Evolutionary conservation across 2,113 vertebrate species (phyloP).

Genomic region (Nibea coibor): DNA sequence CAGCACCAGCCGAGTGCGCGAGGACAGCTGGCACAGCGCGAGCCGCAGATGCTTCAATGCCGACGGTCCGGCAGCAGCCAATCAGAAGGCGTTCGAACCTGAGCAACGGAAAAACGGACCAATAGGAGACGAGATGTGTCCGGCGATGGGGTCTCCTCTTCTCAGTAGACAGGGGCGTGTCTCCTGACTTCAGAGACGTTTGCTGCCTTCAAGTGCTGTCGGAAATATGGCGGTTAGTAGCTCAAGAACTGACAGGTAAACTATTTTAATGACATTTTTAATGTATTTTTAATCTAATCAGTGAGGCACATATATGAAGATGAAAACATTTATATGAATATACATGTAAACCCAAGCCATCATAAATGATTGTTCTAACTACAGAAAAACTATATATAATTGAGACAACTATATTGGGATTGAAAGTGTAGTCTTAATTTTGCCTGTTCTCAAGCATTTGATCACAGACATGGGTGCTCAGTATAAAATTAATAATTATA

Average conservation of each 20-base stretch:
- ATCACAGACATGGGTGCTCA: neutral
- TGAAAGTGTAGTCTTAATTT: neutral
- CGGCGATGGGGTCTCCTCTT: neutral
- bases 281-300: neutral
- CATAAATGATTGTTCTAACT: neutral
- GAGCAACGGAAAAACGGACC: slow-evolving; percentile 31
- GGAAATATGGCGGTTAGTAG: neutral
- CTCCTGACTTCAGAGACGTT: slow-evolving; percentile 19
- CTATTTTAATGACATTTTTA: no score
- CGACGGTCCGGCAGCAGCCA: slow-evolving; percentile 42
- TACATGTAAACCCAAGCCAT: neutral
- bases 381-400: neutral
- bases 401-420: neutral
- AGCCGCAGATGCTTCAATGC: slow-evolving; percentile 68
- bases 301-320: neutral
- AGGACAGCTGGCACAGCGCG: slow-evolving; percentile 73
- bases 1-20: slow-evolving; percentile 60
- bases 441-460: neutral
- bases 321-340: no score
- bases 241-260: neutral
- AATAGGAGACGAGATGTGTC: slow-evolving; percentile 48
- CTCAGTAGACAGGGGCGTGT: slow-evolving; percentile 60
- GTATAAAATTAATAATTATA: neutral
- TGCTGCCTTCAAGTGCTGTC: slow-evolving; percentile 51
- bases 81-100: slow-evolving; percentile 21